Evolutionary conservation across 1,140 invertebrate species (phyloP).

Genomic region (Luehdorfia chinensis): DNA sequence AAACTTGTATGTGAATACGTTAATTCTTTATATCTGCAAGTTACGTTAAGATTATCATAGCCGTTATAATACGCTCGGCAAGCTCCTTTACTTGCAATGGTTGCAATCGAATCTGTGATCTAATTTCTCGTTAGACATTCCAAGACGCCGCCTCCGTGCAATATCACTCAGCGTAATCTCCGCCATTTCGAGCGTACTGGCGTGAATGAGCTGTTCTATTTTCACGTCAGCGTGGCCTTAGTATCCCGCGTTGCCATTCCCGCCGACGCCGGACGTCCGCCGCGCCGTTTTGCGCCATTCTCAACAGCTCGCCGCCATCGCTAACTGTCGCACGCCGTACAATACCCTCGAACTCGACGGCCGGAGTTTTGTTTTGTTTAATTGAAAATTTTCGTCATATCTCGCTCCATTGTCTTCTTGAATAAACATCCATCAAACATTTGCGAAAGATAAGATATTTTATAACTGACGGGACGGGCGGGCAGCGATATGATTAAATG

Average conservation of each 20-base stretch:
- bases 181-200: constrained; percentile 42
- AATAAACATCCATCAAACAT: constrained; percentile 32
- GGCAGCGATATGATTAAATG: background rate
- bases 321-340: constrained; percentile 42
- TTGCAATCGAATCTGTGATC: constrained; percentile 19
- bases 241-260: constrained; percentile 9
- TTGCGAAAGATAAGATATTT: constrained; percentile 23
- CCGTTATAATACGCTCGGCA: background rate
- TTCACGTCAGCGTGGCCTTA: constrained; percentile 25
- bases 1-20: too few species aligned
- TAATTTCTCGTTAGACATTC: constrained; percentile 37
- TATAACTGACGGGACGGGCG: background rate
- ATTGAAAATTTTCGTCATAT: constrained; percentile 66
- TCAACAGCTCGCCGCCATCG: constrained; percentile 31
- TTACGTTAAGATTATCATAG: constrained; percentile 1
- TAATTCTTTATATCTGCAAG: too few species aligned
- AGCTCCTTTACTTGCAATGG: background rate
- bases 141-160: constrained; percentile 31
- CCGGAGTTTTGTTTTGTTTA: constrained; percentile 61
- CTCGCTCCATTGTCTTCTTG: constrained; percentile 41
- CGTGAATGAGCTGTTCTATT: constrained; percentile 37
- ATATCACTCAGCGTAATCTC: constrained; percentile 46
- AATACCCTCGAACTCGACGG: constrained; percentile 41
- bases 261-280: constrained; percentile 39
- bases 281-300: constrained; percentile 27